phyloP scores from a whole-genome alignment of 2,113 vertebrate genomes.

The Stigmatopora argus region DNA sequence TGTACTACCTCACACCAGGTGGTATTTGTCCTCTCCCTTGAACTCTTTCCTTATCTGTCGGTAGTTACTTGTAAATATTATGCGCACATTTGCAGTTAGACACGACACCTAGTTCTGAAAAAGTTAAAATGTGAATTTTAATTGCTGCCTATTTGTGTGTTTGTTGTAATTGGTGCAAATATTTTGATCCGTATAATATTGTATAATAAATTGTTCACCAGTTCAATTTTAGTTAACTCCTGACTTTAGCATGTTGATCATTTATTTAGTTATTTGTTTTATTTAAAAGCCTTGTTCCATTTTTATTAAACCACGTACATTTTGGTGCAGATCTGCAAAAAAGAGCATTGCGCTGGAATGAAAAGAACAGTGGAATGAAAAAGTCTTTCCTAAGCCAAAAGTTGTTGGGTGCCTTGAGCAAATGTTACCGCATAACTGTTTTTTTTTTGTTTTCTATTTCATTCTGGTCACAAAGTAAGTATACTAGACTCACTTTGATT shows the following conservation, averaged over 20 bases:
- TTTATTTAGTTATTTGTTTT: background rate
- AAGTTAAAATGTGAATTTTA: background rate
- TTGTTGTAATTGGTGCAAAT: background rate
- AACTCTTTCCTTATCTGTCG: constrained; percentile 48
- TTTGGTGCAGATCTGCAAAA: background rate
- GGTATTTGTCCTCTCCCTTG: constrained; percentile 35
- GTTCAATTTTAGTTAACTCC: background rate
- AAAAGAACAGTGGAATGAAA: background rate
- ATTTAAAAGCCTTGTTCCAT: background rate
- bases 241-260: background rate
- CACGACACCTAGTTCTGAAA: background rate
- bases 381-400: background rate
- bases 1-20: constrained; percentile 49
- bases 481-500: constrained; percentile 1
- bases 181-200: background rate
- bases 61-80: background rate
- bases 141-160: background rate
- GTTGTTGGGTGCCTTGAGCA: no score
- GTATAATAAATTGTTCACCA: no score
- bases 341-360: background rate
- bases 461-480: background rate
- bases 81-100: background rate
- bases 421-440: no score
- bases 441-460: no score
- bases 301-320: background rate